Base-by-base conservation (phyloP, 2,113 vertebrate species). In the Tonatia bakeri region DNA sequence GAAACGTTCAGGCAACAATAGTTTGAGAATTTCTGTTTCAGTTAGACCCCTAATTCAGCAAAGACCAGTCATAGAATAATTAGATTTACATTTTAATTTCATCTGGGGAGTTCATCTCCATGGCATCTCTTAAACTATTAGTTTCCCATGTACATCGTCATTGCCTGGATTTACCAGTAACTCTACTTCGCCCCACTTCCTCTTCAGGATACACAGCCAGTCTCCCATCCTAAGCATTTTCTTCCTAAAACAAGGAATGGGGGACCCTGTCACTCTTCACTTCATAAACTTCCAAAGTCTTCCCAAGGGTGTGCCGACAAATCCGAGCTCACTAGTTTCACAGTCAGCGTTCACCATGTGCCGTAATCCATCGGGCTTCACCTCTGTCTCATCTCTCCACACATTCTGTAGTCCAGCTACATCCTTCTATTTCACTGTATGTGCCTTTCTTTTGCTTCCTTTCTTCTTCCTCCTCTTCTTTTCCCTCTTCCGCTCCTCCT, bases 21-120 rank as follows among this genome's bases (percentile, higher is more conserved):
- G 91, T 86, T 97, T 82, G 95, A 92, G 94, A 92, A 94, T 95
- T 95, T 97, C 95, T 96, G 89, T 91, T 94, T 96, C 95, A 86
- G 93, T 97, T 97, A 90, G 40, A 88, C 22, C 72, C 88, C 93
- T 80, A 75, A 54, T 93, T 97, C 77, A 94, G 77, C 86, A 96
- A 97, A 93, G 54, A 84, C 56, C 93, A 73, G 65, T 86, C 8
- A 76, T 26, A 81, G 80, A 69, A 88, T 96, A 88, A 96, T 96
- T 96, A 90, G 83, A 96, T 94, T 88, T 93, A 64, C 82, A 89
- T 96, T 97, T 97, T 94, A 84, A 83, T 73, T 96, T 96, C 79
- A 61, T 95, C 75, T 96, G 93, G 82, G 70, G 94, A 96, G 40
- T 83, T 40, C 64, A 72, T 92, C 80, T 90, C 81, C 54, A 88